phyloP scores from a whole-genome alignment of 2,113 vertebrate species.

The Bufo bufo region DNA sequence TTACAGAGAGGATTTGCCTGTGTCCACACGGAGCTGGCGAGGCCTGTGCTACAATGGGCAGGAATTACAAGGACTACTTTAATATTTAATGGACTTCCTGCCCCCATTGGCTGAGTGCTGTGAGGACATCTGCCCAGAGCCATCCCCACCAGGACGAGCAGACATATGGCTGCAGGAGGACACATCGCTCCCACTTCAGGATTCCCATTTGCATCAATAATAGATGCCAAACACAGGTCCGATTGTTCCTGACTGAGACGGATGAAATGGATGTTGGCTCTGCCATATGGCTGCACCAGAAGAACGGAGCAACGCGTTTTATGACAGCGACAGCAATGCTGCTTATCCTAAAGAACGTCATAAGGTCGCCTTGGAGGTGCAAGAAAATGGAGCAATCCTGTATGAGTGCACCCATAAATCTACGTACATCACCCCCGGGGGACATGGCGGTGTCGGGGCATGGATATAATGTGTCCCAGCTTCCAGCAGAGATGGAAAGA shows the following conservation, averaged over 20 bases:
- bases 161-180: constrained; percentile 78
- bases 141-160: constrained; percentile 6
- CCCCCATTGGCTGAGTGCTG: neutral
- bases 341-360: neutral
- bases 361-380: neutral
- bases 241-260: constrained; percentile 78
- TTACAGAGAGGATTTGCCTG: constrained; percentile 28
- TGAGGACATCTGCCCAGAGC: constrained; percentile 36
- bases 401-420: neutral
- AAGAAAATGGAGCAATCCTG: neutral
- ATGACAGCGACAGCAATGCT: neutral
- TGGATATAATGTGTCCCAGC: neutral
- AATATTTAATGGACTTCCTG: constrained; percentile 47
- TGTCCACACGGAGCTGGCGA: neutral
- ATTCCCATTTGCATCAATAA: constrained; percentile 78
- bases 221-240: constrained; percentile 76
- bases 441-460: neutral
- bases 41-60: constrained; percentile 4
- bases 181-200: constrained; percentile 80
- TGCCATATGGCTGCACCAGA: constrained; percentile 80
- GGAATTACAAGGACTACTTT: neutral
- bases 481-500: neutral
- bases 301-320: neutral
- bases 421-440: neutral
- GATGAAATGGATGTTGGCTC: constrained; percentile 79